These are phyloP conservation scores for Plecotus auritus DNA, from an alignment of 2,113 vertebrate genomes.

Conservation along the genomic window DNA sequence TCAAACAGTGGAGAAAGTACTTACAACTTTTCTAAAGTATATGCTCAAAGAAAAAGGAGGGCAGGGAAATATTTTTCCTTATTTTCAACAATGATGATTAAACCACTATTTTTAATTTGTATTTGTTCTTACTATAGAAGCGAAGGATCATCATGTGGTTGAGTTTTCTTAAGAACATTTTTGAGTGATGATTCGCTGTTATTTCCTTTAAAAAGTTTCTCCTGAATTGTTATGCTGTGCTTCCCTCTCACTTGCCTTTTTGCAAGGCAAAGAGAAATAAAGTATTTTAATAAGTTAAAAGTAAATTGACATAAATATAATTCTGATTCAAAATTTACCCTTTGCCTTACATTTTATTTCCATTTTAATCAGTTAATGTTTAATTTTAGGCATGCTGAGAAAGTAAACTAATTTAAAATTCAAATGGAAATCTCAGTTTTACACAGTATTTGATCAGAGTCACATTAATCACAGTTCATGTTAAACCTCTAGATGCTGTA, in stretches of 20 bases:
- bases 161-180: background rate
- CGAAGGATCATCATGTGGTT: background rate
- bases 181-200: background rate
- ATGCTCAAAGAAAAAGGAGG: background rate
- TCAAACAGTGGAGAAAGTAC: background rate
- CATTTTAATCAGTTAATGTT: slow-evolving; percentile 48
- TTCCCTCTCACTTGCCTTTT: background rate
- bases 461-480: slow-evolving; percentile 55
- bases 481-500: background rate
- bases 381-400: slow-evolving; percentile 40
- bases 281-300: slow-evolving; percentile 69
- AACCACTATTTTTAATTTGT: background rate
- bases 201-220: background rate
- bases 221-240: background rate
- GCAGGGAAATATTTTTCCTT: background rate
- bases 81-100: background rate
- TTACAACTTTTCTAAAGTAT: background rate
- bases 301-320: slow-evolving; percentile 59
- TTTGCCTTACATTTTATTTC: slow-evolving; percentile 62
- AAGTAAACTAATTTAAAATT: slow-evolving; percentile 42
- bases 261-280: slow-evolving; percentile 42
- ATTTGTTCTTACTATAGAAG: background rate
- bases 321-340: slow-evolving; percentile 22
- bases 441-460: slow-evolving; percentile 62
- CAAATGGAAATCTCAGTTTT: slow-evolving; percentile 46